Evolutionary conservation across 30 jellyfish, hydroid and myxozoan species (phyloP), one percentile per base, ranked within the genome.

Genomic region (Pelagia noctiluca): DNA sequence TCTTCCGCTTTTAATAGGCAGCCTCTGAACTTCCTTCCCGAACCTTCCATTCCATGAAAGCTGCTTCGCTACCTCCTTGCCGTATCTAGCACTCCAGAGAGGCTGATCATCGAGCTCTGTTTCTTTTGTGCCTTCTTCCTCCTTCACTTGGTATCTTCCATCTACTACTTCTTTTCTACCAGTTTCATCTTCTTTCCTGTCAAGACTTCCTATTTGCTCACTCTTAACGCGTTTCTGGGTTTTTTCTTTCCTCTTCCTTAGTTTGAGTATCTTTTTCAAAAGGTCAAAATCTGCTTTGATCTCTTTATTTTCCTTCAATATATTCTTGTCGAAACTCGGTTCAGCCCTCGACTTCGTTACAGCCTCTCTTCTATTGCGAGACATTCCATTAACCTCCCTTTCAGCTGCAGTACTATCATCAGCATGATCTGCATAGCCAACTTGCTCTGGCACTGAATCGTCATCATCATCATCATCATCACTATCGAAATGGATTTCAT

Each of bases 21-120:
- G 87, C 25, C 21, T 52, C 26, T 23, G 33, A 16, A n/a, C 75
- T 74, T 74, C 89, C 80, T 31, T 28, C 46, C 62, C 68, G 26
- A 10, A 52, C 21, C 86, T 33, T 47, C 86, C 80, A 42, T 69
- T 78, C 89, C 89, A 78, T 2, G 38, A 22, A 1, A 80, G 89
- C 31, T 50, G 86, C 29, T 28, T 48, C 26, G 3, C 25, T n/a
- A 34, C 35, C 12, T 78, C 62, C 80, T 31, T 28, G 46, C 62
- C 68, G 26, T 52, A 52, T 52, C 86, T 33, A 22, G 75, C 80
- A 42, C 79, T 78, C 89, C 89, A 78, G 1, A 61, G 22, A 3
- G 89, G 89, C 31, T 74, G 86, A 16, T 22, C 21, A 4, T 33
- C 79, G 24, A 4, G 71, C 31, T 71, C 83, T 38, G 69, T n/a